Evolutionary conservation across 2,888 invertebrate species (phyloP).

Genomic region (Hydrotaea cyrtoneurina): DNA sequence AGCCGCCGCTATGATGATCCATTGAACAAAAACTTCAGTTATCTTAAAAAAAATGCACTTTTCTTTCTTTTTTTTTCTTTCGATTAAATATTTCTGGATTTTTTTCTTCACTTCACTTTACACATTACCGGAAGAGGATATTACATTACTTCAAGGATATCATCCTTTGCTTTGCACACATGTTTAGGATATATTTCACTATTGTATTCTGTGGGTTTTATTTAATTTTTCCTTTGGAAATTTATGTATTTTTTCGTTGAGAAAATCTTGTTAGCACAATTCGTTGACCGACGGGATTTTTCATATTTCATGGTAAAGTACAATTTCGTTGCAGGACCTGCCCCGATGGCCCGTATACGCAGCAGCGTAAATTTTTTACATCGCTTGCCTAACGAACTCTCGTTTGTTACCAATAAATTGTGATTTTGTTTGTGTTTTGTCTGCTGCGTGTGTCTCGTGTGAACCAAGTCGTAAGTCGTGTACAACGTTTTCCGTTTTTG

Average conservation of each 20-base stretch:
- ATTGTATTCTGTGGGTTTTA: constrained; percentile 32
- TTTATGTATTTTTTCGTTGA: constrained; percentile 2
- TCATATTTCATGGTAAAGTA: constrained; percentile 34
- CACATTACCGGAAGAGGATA: too few relatives aligned
- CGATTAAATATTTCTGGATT: too few relatives aligned
- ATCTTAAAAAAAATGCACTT: constrained; percentile 23
- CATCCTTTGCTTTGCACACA: constrained; percentile 15
- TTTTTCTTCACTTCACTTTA: constrained; percentile 23
- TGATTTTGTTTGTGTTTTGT: constrained; percentile 62
- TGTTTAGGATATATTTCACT: neutral
- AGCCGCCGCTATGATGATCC: constrained; percentile 90
- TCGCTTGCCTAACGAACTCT: constrained; percentile 67
- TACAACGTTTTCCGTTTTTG: neutral
- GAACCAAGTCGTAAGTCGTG: constrained; percentile 63
- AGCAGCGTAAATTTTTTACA: constrained; percentile 63
- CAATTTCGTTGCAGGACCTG: constrained; percentile 56
- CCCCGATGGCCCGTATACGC: constrained; percentile 63
- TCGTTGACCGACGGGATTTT: constrained; percentile 62
- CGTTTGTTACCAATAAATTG: constrained; percentile 66
- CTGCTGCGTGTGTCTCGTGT: constrained; percentile 68
- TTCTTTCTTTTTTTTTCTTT: neutral
- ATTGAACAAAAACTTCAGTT: constrained; percentile 78
- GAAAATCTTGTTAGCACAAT: constrained; percentile 16
- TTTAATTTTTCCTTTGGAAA: neutral
- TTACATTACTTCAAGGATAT: too few relatives aligned